Percentiles rank a stretch among this genome's conserved stretches.
Evolutionary conservation across 2,888 invertebrate genomes (phyloP).

Genomic region (Eustalomyia histrio): DNA sequence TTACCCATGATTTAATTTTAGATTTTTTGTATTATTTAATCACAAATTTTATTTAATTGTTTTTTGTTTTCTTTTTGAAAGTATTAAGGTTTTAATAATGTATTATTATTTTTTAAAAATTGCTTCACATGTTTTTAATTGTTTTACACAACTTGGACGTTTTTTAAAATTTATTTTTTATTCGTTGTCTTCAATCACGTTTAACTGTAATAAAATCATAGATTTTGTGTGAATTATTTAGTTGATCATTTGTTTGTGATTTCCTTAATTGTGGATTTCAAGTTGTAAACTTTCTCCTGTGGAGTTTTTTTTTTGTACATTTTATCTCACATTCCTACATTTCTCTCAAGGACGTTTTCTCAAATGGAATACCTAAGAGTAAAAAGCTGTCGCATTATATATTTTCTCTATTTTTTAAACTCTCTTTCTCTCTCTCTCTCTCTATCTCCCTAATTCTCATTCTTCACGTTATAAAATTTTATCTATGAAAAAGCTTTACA

Average conservation of each 20-base stretch:
- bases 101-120: constrained; percentile 51
- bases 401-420: not conserved
- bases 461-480: constrained; percentile 33
- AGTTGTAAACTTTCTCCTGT: constrained; percentile 27
- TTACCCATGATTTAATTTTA: constrained; percentile 79
- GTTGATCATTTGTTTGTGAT: constrained; percentile 66
- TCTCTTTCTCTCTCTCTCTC: constrained; percentile 5
- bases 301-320: not conserved
- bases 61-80: constrained; percentile 31
- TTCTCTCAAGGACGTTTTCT: not conserved
- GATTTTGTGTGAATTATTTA: not conserved
- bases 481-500: constrained; percentile 29
- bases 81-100: constrained; percentile 30
- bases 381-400: not conserved
- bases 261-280: constrained; percentile 67
- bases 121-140: constrained; percentile 67
- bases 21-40: constrained; percentile 6
- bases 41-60: constrained; percentile 20
- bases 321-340: not conserved
- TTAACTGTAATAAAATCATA: constrained; percentile 29
- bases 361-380: not conserved
- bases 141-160: constrained; percentile 65
- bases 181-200: constrained; percentile 61
- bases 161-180: constrained; percentile 20
- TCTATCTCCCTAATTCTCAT: constrained; percentile 1